Conservation (phyloP, 2,113 vertebrate genomes). For the cat (Felis catus) region F.catus_Fca126_mat1.0 CM031414.1:11338501-11339000, state of each 20-base stretch:
- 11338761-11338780: background rate
- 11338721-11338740: too few species aligned
- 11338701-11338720: too few species aligned
- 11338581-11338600: too few species aligned
- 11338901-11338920: background rate
- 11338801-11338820: background rate
- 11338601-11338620: too few species aligned
- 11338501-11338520: background rate
- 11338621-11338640: too few species aligned
- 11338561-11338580: too few species aligned
- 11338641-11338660: too few species aligned
- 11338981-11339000: background rate
- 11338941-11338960: background rate
- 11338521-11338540: too few species aligned
- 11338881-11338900: background rate
- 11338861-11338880: background rate
- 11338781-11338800: background rate
- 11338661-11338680: too few species aligned
- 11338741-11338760: background rate
- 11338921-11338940: background rate
- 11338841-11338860: background rate
- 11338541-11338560: too few species aligned
- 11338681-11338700: too few species aligned
- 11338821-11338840: background rate
- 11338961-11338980: background rate